These are phyloP conservation scores for Trematocara zebra DNA, from an alignment of 2,113 vertebrate genomes.

Conservation along the genomic window DNA sequence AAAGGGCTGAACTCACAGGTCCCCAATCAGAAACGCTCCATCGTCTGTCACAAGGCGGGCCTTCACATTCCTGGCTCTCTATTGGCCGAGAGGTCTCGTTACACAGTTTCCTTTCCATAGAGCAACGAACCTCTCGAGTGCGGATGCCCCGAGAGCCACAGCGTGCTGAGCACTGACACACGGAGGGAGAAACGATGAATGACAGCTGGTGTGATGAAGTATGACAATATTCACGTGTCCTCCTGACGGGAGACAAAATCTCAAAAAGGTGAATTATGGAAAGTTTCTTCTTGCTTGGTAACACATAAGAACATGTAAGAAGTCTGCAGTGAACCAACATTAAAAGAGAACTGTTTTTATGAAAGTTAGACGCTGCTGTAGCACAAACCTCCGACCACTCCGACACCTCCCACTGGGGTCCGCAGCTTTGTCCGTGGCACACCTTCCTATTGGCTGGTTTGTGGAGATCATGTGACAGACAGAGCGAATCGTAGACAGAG, in stretches of 20 bases:
- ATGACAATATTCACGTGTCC: neutral
- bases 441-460: constrained; percentile 82
- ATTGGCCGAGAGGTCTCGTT: constrained; percentile 72
- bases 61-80: constrained; percentile 71
- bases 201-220: neutral
- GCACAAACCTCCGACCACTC: constrained; percentile 79
- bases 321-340: fast-evolving
- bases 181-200: neutral
- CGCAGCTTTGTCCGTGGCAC: constrained; percentile 84
- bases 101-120: constrained; percentile 73
- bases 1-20: constrained; percentile 75
- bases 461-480: constrained; percentile 76
- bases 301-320: neutral
- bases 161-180: constrained; percentile 76
- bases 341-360: neutral
- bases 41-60: constrained; percentile 78
- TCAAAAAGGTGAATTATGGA: neutral
- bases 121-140: constrained; percentile 82
- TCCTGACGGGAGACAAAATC: neutral
- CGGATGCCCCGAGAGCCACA: constrained; percentile 73
- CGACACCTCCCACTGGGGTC: constrained; percentile 85
- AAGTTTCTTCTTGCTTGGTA: neutral
- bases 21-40: constrained; percentile 86
- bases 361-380: neutral
- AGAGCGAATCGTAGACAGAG: constrained; percentile 83